Evolutionary conservation across 2,797 vertebrate species (phyloP).

Genomic region (Acrocephalus scirpaceus): DNA sequence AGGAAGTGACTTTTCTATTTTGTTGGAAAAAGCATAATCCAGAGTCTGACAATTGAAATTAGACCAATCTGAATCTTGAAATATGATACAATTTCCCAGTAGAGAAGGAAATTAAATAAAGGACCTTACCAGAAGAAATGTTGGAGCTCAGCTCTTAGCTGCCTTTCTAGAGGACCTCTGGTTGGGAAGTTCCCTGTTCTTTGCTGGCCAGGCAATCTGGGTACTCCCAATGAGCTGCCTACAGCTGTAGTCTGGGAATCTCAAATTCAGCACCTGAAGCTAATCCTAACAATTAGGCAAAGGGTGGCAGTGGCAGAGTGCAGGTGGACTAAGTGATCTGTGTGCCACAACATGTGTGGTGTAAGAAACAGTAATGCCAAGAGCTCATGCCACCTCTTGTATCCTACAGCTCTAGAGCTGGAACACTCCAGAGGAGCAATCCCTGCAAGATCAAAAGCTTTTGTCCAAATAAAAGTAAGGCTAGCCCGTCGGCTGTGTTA

Average conservation of each 20-base stretch:
- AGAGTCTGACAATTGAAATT: neutral
- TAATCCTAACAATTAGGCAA: neutral
- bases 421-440: conserved; percentile 78
- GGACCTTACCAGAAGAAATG: neutral
- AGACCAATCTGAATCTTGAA: neutral
- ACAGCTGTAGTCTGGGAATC: neutral
- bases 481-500: conserved; percentile 77
- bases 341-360: neutral
- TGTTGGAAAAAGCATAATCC: neutral
- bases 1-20: neutral
- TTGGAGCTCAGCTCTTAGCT: neutral
- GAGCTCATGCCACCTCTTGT: neutral
- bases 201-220: neutral
- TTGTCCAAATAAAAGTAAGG: conserved; percentile 74
- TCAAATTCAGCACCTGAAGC: neutral
- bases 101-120: neutral
- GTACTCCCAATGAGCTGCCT: neutral
- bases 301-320: neutral
- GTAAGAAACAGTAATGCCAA: neutral
- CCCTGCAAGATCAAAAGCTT: conserved; percentile 78
- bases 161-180: neutral
- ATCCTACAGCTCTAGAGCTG: conserved; percentile 81
- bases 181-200: neutral
- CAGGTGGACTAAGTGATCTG: neutral
- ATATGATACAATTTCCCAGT: neutral